Conservation (phyloP, 2,888 invertebrate genomes). For the Thalpophila matura region DNA sequence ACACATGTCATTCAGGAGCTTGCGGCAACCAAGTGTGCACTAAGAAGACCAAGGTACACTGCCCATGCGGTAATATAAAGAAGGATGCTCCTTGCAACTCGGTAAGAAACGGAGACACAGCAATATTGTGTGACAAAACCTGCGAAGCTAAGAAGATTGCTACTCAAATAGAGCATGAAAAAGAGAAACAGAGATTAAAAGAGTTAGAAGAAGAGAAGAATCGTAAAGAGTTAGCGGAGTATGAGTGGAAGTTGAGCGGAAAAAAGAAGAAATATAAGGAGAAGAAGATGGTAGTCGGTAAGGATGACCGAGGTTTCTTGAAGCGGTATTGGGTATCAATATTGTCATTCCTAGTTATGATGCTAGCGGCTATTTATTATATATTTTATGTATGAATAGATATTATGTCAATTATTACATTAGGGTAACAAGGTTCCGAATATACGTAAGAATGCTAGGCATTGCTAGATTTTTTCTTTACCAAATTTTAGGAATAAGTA, state of each 20-base stretch:
- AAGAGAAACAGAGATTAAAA: conserved; percentile 90
- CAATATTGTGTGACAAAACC: conserved; percentile 91
- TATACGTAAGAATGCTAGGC: conserved; percentile 24
- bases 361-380: conserved; percentile 72
- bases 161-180: conserved; percentile 88
- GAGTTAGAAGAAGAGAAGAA: conserved; percentile 92
- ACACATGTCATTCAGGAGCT: conserved; percentile 93
- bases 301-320: conserved; percentile 81
- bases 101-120: conserved; percentile 83
- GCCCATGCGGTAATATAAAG: conserved; percentile 94
- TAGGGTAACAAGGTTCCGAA: conserved; percentile 7
- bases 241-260: conserved; percentile 94
- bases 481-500: conserved; percentile 12
- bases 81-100: conserved; percentile 93
- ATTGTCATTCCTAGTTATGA: conserved; percentile 71
- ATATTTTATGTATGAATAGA: conserved; percentile 60
- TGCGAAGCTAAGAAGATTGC: conserved; percentile 91
- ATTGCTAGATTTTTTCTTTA: conserved; percentile 29
- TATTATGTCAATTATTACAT: conserved; percentile 33
- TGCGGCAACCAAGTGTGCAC: conserved; percentile 94
- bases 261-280: conserved; percentile 91
- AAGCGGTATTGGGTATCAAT: conserved; percentile 86
- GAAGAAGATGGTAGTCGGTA: conserved; percentile 84
- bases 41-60: conserved; percentile 95
- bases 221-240: conserved; percentile 93